Conservation (phyloP, 2,113 vertebrate genomes). For the Lethenteron camtschaticum region DNA sequence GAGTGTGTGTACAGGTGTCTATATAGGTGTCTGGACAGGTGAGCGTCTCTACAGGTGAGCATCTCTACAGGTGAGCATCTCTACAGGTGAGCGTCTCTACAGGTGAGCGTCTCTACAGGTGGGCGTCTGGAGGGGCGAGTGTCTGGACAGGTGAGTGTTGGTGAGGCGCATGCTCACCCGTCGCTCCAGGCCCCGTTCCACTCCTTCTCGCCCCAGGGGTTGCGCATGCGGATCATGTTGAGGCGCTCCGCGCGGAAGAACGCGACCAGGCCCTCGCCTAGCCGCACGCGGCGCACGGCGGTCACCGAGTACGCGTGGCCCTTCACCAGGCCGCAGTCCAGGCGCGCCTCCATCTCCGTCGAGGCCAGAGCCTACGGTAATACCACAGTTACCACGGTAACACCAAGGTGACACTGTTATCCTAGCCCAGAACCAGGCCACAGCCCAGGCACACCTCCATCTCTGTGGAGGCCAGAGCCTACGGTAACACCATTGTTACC, state of each 20-base stretch:
- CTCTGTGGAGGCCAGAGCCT: constrained; percentile 42
- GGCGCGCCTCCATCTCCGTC: constrained; percentile 57
- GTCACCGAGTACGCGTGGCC: constrained; percentile 82
- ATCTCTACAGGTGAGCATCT: too few species aligned
- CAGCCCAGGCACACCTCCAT: constrained; percentile 63
- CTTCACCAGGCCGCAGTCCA: constrained; percentile 66
- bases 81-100: too few species aligned
- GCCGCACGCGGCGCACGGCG: constrained; percentile 46
- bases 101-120: too few species aligned
- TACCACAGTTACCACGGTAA: too few species aligned
- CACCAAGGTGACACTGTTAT: constrained; percentile 42
- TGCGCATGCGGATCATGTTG: constrained; percentile 82
- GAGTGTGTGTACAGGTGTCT: too few species aligned
- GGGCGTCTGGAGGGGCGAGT: too few species aligned
- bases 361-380: constrained; percentile 29
- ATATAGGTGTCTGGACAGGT: too few species aligned
- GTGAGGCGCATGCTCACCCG: constrained; percentile 27
- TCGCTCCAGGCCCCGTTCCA: constrained; percentile 95
- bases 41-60: too few species aligned
- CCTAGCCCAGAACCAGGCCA: constrained; percentile 74
- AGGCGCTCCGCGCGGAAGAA: constrained; percentile 74
- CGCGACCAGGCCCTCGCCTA: constrained; percentile 56
- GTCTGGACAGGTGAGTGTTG: neutral
- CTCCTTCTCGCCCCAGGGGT: constrained; percentile 72
- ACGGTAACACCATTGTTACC: neutral